Conservation (phyloP, 1,140 invertebrate species). For the Caenorhabditis brenneri region DNA sequence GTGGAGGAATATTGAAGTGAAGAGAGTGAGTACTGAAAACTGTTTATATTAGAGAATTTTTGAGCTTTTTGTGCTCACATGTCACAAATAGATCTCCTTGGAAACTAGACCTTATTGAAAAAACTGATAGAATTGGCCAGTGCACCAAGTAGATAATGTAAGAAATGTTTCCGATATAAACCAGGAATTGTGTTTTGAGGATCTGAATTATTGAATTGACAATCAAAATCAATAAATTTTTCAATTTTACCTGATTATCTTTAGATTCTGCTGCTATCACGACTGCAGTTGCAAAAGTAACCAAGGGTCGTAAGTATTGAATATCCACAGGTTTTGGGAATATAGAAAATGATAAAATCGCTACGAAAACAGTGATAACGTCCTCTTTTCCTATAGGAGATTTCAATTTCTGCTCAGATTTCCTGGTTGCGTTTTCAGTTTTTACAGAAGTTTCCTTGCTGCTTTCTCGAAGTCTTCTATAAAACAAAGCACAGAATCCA, state of each 20-base stretch:
- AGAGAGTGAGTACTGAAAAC: neutral
- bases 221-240: neutral
- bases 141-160: conserved; percentile 35
- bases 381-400: neutral
- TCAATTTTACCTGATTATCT: neutral
- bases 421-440: neutral
- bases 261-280: neutral
- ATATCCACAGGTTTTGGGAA: neutral
- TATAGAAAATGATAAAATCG: neutral
- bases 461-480: neutral
- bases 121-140: conserved; percentile 25
- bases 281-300: neutral
- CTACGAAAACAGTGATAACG: neutral
- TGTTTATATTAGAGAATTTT: too few relatives aligned
- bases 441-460: neutral
- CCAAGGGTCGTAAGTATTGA: neutral
- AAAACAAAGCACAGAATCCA: conserved; percentile 8
- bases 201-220: neutral
- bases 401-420: too few relatives aligned
- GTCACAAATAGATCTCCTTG: neutral
- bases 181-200: neutral
- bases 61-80: neutral
- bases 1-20: neutral
- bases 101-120: neutral
- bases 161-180: conserved; percentile 24